Evolutionary conservation across 1,140 invertebrate species (phyloP).

Genomic region (Drosophila micromelanica): DNA sequence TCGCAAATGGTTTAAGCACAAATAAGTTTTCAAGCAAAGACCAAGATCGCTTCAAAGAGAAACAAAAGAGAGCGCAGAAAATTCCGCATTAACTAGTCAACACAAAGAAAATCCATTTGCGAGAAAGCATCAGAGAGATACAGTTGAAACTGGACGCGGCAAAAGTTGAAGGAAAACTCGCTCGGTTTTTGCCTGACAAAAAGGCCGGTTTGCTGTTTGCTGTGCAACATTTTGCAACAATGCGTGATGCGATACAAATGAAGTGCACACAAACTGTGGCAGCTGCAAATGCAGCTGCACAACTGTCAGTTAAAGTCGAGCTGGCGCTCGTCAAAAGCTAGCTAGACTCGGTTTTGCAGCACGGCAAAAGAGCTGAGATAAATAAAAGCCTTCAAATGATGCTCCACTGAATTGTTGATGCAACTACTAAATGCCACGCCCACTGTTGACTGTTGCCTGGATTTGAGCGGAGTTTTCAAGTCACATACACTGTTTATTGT

Average conservation of each 20-base stretch:
- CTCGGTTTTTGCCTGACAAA: neutral
- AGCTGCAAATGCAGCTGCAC: conserved; percentile 23
- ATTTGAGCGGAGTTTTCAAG: too few relatives aligned
- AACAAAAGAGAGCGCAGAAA: neutral
- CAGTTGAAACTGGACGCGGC: neutral
- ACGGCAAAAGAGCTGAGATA: neutral
- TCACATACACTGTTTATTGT: too few relatives aligned
- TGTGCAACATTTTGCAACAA: conserved; percentile 32
- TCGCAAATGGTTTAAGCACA: neutral
- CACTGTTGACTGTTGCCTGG: neutral
- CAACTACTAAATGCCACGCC: conserved; percentile 1
- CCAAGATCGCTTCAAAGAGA: neutral
- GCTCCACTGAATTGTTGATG: neutral
- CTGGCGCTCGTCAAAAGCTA: conserved; percentile 22
- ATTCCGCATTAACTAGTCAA: neutral
- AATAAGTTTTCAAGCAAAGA: neutral
- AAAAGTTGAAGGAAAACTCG: conserved; percentile 21
- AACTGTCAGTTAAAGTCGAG: conserved; percentile 12
- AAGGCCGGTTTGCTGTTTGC: neutral
- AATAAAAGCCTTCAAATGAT: neutral
- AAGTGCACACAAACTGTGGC: conserved; percentile 38
- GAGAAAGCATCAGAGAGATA: too few relatives aligned
- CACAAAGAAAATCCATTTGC: neutral
- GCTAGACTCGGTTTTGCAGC: conserved; percentile 2
- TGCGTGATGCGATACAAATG: conserved; percentile 29